These are phyloP conservation scores for Gasterosteus nipponicus DNA, from an alignment of 2,113 vertebrate species.

Conservation along the genomic window DNA sequence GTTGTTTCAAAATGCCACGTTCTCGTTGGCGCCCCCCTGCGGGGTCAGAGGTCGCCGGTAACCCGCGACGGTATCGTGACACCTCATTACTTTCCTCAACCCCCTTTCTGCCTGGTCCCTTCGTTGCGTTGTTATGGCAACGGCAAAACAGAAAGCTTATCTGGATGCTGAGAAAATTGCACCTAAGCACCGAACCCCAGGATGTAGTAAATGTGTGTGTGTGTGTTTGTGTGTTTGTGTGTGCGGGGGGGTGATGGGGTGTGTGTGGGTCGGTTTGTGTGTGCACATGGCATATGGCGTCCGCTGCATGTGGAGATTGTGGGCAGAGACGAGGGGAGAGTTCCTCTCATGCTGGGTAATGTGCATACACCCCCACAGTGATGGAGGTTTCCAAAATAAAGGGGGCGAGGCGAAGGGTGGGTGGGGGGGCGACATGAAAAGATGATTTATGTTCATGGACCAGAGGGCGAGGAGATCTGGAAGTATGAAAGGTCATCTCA, in stretches of 20 bases:
- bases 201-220: constrained; percentile 39
- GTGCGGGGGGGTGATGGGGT: constrained; percentile 21
- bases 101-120: constrained; percentile 21
- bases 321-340: constrained; percentile 57
- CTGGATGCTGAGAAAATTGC: constrained; percentile 63
- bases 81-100: constrained; percentile 68
- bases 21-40: constrained; percentile 30
- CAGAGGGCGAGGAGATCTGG: neutral
- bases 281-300: constrained; percentile 63
- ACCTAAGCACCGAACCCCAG: constrained; percentile 45
- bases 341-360: constrained; percentile 65
- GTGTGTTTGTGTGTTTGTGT: constrained; percentile 19
- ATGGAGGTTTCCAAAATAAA: constrained; percentile 69
- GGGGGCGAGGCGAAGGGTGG: constrained; percentile 6
- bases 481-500: neutral
- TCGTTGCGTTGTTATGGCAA: constrained; percentile 65
- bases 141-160: constrained; percentile 57
- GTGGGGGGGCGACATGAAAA: neutral
- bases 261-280: constrained; percentile 23
- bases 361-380: constrained; percentile 50
- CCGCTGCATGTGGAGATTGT: constrained; percentile 54
- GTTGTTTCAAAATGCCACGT: constrained; percentile 21
- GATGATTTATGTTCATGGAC: constrained; percentile 4
- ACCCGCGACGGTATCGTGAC: constrained; percentile 55
- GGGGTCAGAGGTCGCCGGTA: constrained; percentile 64